phyloP scores from a whole-genome alignment of 2,888 invertebrate species.

The Philaethria dido region DNA sequence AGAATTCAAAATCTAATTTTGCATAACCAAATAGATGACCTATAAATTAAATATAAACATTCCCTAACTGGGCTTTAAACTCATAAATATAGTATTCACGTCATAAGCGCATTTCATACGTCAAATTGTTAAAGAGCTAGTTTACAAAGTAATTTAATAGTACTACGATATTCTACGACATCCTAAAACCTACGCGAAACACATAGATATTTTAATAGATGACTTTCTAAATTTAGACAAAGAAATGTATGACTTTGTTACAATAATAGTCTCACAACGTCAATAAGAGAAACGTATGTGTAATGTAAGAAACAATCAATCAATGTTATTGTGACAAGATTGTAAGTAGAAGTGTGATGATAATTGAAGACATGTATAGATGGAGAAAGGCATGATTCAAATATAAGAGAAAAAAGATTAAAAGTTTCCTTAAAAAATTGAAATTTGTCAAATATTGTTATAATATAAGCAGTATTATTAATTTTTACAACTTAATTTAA shows the following conservation, averaged over 20 bases:
- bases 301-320: constrained; percentile 9
- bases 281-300: constrained; percentile 5
- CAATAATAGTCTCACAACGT: constrained; percentile 17
- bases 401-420: no score
- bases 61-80: background rate
- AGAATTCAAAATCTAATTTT: background rate
- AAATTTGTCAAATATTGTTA: no score
- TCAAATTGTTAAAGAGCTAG: background rate
- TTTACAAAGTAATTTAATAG: background rate
- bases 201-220: constrained; percentile 11
- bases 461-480: no score
- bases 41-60: background rate
- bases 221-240: constrained; percentile 24
- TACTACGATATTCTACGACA: background rate
- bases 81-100: background rate
- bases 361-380: background rate
- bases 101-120: constrained; percentile 1
- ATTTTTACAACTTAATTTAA: no score
- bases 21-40: background rate
- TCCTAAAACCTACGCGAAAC: constrained; percentile 4
- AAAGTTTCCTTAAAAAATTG: no score
- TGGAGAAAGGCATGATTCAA: no score
- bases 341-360: background rate
- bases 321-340: constrained; percentile 8
- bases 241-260: constrained; percentile 19